A percentile compares a stretch with the other conserved stretches of the same genome.
phyloP scores from a whole-genome alignment of 1,140 invertebrate genomes.

The Spodoptera litura region DNA sequence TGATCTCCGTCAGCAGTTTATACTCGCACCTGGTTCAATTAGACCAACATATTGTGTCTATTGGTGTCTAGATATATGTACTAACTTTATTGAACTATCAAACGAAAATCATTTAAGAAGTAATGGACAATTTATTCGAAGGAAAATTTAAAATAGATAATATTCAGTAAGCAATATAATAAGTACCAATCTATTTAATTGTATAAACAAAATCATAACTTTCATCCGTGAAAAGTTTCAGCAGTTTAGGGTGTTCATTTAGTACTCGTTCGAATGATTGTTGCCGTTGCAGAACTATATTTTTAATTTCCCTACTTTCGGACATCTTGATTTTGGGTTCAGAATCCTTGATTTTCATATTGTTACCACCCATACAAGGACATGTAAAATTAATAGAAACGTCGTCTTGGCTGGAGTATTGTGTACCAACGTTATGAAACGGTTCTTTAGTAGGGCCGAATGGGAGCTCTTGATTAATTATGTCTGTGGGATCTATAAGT shows the following conservation, averaged over 20 bases:
- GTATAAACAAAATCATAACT: conserved; percentile 64
- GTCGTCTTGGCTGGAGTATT: conserved; percentile 76
- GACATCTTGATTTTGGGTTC: not conserved
- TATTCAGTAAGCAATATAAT: not conserved
- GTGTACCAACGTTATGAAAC: conserved; percentile 65
- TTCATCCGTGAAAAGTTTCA: conserved; percentile 76
- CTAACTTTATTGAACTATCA: not conserved
- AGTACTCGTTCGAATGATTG: conserved; percentile 64
- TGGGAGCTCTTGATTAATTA: conserved; percentile 62
- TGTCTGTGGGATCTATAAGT: conserved; percentile 59
- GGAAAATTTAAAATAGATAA: not conserved
- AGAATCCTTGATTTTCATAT: not conserved
- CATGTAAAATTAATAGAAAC: conserved; percentile 50
- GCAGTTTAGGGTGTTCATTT: conserved; percentile 64
- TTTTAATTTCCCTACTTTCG: conserved; percentile 52
- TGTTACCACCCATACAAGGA: conserved; percentile 42
- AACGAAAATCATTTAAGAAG: not conserved
- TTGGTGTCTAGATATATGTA: conserved; percentile 2
- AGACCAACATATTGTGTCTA: conserved; percentile 46
- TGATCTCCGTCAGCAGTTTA: conserved; percentile 61
- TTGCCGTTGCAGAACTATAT: conserved; percentile 63
- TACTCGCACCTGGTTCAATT: conserved; percentile 65
- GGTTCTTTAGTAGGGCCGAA: conserved; percentile 70
- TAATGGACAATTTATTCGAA: conserved; percentile 3
- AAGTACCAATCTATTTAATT: conserved; percentile 1